Percentiles rank a stretch among this genome's conserved stretches.
Conservation (phyloP, 2,113 vertebrate species). For the Vombatus ursinus region DNA sequence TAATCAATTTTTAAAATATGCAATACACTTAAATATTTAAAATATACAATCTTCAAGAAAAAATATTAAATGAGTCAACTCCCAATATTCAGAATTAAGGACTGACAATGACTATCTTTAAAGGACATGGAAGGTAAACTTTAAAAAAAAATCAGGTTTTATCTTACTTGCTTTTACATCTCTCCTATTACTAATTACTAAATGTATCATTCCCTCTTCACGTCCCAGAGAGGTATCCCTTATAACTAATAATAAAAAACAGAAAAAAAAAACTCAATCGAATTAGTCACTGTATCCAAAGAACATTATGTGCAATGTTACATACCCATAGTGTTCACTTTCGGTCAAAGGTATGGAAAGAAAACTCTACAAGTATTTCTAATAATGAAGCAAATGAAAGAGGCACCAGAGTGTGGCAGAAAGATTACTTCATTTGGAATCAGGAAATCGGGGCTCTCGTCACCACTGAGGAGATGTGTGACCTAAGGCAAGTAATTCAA, state of each 20-base stretch:
- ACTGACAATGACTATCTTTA: not conserved
- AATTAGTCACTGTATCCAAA: not conserved
- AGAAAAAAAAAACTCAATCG: too few relatives aligned
- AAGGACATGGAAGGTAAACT: not conserved
- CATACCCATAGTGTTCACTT: not conserved
- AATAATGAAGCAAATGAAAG: not conserved
- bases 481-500: too few relatives aligned
- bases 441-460: not conserved
- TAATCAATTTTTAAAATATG: constrained; percentile 26
- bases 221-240: not conserved
- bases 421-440: not conserved
- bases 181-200: not conserved
- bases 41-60: constrained; percentile 9
- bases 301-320: not conserved
- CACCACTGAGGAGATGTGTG: too few relatives aligned
- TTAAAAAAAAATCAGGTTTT: not conserved
- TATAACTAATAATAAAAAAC: not conserved
- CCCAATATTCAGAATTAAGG: not conserved
- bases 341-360: not conserved
- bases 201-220: too few relatives aligned
- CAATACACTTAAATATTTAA: constrained; percentile 35
- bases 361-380: not conserved
- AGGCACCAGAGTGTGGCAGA: too few relatives aligned
- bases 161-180: not conserved
- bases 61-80: not conserved